Evolutionary conservation across 2,113 vertebrate genomes (phyloP), one percentile per base, ranked within the genome.

Genomic region (Xiphophorus couchianus): DNA sequence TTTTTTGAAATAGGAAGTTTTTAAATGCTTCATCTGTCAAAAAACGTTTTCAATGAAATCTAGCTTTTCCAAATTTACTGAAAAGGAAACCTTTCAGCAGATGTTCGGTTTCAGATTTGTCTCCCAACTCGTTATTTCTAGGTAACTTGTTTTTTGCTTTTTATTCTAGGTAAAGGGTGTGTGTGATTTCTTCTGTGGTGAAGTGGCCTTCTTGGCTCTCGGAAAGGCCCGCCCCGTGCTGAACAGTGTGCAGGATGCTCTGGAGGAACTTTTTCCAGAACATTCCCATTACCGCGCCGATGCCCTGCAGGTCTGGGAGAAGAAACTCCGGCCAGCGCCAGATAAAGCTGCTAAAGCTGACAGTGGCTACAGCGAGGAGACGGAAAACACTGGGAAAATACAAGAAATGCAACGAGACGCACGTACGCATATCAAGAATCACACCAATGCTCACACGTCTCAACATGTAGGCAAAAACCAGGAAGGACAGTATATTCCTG

Each of bases 161-260:
- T 7, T 54, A 13, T 68, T 19, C 25, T 9, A 94, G 91, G 92
- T 95, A 29, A 91, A 85, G 33, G 91, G 96, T 0, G 84, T 99
- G 54, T 95, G 96, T 25, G 97, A 98, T 71, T 98, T 99, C 88
- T 98, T 99, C 86, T 81, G 94, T 58, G 96, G 96, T 3, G 96
- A 97, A 5, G 95, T 95, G 69, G 96, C 95, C 0, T 97, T 99
- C 81, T 92, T 99, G 82, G 98, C 97, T 0, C 88, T 96, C 82
- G 96, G 97, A 29, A 96, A 89, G 69, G 92, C 95, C 25, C 96
- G 95, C 0, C 88, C 98, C 35, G 96, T 96, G 0, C 66, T 97
- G 88, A 94, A 91, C 80, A 92, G 90, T 62, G 90, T 99, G 60
- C 95, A 96, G 88, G 85, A 95, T 33, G 96, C 96, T 9, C 81